Evolutionary conservation across 64 coral and sea anemone species (phyloP).

Genomic region (Exaiptasia diaphana): DNA sequence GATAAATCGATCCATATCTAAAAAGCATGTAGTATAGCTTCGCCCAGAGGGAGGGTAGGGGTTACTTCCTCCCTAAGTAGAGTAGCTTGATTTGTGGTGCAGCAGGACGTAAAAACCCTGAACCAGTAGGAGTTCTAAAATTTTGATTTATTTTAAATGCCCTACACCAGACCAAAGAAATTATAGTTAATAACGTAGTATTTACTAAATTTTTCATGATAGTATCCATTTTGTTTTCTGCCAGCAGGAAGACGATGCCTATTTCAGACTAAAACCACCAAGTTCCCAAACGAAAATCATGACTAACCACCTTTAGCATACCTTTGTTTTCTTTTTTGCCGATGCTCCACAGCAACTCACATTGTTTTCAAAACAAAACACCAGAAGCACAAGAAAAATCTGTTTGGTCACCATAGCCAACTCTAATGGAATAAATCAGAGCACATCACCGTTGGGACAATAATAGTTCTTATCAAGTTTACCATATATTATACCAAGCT

Average conservation of each 20-base stretch:
- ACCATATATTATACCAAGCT: neutral
- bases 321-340: neutral
- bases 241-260: too few relatives aligned
- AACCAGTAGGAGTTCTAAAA: too few relatives aligned
- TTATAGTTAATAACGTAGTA: neutral
- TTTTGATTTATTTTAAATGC: neutral
- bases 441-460: neutral
- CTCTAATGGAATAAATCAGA: too few relatives aligned
- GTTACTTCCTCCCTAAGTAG: too few relatives aligned
- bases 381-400: neutral
- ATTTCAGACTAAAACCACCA: neutral
- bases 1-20: too few relatives aligned
- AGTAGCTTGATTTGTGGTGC: too few relatives aligned
- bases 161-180: neutral
- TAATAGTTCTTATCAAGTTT: neutral
- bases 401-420: neutral
- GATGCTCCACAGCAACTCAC: neutral
- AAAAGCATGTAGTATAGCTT: too few relatives aligned
- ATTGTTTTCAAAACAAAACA: neutral
- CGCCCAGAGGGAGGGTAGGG: too few relatives aligned
- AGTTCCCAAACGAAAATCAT: neutral
- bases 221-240: too few relatives aligned
- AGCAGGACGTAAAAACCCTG: too few relatives aligned
- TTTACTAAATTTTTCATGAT: neutral
- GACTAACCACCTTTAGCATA: neutral